Percentiles rank a stretch among this genome's conserved stretches.
Evolutionary conservation across 2,888 invertebrate species (phyloP).

Genomic region (Rotaria socialis): DNA sequence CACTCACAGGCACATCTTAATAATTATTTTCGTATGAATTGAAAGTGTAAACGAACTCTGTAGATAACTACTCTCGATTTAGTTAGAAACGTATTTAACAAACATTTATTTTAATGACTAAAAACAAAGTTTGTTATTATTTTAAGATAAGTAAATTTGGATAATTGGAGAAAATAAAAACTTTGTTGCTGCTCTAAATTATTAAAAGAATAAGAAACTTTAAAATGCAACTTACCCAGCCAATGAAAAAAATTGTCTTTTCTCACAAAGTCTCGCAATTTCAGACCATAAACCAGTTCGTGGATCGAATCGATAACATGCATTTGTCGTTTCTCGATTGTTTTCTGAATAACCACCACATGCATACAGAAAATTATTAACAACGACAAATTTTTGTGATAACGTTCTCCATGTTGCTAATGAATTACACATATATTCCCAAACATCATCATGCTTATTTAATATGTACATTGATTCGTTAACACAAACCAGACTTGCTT

Average conservation of each 20-base stretch:
- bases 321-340: conserved; percentile 43
- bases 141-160: too few species aligned
- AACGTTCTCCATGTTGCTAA: conserved; percentile 42
- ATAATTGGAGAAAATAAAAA: too few species aligned
- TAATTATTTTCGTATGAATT: too few species aligned
- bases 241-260: conserved; percentile 46
- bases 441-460: conserved; percentile 43
- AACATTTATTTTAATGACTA: too few species aligned
- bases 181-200: too few species aligned
- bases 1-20: too few species aligned
- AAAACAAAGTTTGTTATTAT: too few species aligned
- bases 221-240: background rate
- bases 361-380: conserved; percentile 46
- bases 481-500: conserved; percentile 44
- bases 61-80: too few species aligned
- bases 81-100: too few species aligned
- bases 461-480: conserved; percentile 45
- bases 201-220: too few species aligned
- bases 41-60: too few species aligned
- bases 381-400: conserved; percentile 45
- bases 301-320: conserved; percentile 45
- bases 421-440: conserved; percentile 47
- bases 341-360: conserved; percentile 46
- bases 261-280: conserved; percentile 43
- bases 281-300: conserved; percentile 39